Evolutionary conservation across 2,888 invertebrate species (phyloP).

Genomic region (Theretra japonica): DNA sequence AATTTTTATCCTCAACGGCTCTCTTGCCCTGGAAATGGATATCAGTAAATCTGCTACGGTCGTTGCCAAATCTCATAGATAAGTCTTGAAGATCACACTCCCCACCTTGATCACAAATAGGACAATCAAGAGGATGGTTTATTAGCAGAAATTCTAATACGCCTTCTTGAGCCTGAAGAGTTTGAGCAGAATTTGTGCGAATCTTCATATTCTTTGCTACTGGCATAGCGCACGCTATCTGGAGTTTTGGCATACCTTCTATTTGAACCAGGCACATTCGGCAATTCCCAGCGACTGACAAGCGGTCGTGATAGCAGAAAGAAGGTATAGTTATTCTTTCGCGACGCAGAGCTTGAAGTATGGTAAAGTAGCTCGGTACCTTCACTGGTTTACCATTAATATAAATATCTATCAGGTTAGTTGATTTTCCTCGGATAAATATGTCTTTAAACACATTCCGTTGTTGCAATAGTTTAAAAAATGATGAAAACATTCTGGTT

Average conservation of each 20-base stretch:
- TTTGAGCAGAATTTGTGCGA: conserved; percentile 96
- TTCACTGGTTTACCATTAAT: conserved; percentile 96
- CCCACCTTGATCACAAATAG: conserved; percentile 99
- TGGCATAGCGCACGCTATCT: conserved; percentile 99
- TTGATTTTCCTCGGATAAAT: conserved; percentile 40
- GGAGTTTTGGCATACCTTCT: conserved; percentile 97
- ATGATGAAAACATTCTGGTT: conserved; percentile 50
- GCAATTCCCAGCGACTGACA: conserved; percentile 99
- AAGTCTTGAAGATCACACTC: conserved; percentile 98
- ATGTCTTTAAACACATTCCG: conserved; percentile 40
- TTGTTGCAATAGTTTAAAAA: conserved; percentile 49
- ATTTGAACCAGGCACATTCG: conserved; percentile 99
- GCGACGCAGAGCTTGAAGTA: conserved; percentile 87
- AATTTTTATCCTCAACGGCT: conserved; percentile 98
- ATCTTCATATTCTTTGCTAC: conserved; percentile 98
- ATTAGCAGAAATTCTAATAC: conserved; percentile 99
- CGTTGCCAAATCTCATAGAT: conserved; percentile 98
- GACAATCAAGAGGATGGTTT: conserved; percentile 99
- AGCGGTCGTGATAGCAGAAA: conserved; percentile 98
- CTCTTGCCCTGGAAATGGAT: conserved; percentile 95
- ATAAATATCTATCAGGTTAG: conserved; percentile 87
- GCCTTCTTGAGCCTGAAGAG: conserved; percentile 87
- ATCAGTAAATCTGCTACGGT: conserved; percentile 95
- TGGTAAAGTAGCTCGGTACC: conserved; percentile 97
- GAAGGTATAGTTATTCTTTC: conserved; percentile 87